Evolutionary conservation across 2,797 vertebrate species (phyloP).

Genomic region (Nasua narica): DNA sequence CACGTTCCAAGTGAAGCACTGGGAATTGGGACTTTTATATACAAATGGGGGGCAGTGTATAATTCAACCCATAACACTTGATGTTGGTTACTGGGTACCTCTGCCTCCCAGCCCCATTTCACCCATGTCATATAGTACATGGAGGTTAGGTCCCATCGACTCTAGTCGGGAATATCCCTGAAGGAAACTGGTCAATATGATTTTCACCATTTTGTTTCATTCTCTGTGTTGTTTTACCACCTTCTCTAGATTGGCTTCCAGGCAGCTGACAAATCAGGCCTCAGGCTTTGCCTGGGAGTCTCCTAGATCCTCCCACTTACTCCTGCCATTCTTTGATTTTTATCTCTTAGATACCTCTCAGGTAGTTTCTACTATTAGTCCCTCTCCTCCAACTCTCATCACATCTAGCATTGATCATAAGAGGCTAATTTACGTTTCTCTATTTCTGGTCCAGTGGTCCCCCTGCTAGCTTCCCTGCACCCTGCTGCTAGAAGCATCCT

Average conservation of each 20-base stretch:
- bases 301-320: not conserved
- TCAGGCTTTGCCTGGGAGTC: not conserved
- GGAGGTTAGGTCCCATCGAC: not conserved
- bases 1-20: not conserved
- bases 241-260: not conserved
- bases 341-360: not conserved
- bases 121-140: not conserved
- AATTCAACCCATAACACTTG: not conserved
- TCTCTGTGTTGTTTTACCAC: not conserved
- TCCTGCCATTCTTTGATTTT: not conserved
- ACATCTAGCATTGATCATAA: not conserved
- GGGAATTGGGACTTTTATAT: not conserved
- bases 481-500: not conserved
- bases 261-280: not conserved
- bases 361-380: not conserved
- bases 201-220: not conserved
- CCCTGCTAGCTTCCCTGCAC: not conserved
- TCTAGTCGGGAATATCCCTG: not conserved
- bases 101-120: not conserved
- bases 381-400: not conserved
- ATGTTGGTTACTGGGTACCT: not conserved
- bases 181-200: not conserved
- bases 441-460: not conserved
- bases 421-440: not conserved
- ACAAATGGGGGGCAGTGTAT: not conserved